phyloP scores from a whole-genome alignment of 2,888 invertebrate species.

The Ennomos fuscantarius region DNA sequence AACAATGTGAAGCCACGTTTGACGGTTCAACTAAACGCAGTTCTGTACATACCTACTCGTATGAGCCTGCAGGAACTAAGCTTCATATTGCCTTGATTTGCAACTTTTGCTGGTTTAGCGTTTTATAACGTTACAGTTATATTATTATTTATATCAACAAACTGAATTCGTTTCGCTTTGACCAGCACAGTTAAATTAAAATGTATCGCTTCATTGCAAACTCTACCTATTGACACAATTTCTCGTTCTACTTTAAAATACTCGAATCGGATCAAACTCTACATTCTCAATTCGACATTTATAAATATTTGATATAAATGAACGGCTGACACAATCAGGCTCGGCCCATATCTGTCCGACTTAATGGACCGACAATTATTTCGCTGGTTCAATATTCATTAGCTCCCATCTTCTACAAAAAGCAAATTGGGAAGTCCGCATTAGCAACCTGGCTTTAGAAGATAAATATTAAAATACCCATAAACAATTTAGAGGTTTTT shows the following conservation, averaged over 20 bases:
- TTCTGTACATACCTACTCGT: constrained; percentile 35
- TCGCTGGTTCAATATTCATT: constrained; percentile 42
- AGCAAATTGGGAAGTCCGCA: constrained; percentile 10
- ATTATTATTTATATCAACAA: too few relatives aligned
- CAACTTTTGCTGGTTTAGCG: too few relatives aligned
- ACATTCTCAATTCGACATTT: constrained; percentile 42
- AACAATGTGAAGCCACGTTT: constrained; percentile 44
- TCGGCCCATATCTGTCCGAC: constrained; percentile 41
- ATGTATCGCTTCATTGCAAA: neutral
- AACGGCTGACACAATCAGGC: constrained; percentile 42
- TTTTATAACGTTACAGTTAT: too few relatives aligned
- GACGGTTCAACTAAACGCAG: constrained; percentile 46
- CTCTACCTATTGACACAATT: neutral
- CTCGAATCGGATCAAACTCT: constrained; percentile 18
- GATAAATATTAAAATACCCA: constrained; percentile 18
- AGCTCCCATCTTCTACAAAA: constrained; percentile 30
- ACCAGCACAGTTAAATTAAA: too few relatives aligned
- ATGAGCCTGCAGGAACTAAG: constrained; percentile 4
- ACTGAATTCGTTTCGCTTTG: too few relatives aligned
- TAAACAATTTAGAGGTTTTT: constrained; percentile 15
- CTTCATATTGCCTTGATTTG: neutral
- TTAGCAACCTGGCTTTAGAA: constrained; percentile 7
- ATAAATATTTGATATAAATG: constrained; percentile 49
- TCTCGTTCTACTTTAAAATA: neutral
- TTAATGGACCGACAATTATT: constrained; percentile 49